Evolutionary conservation across 64 coral and sea anemone species (phyloP), one percentile per base, ranked within the genome.

Genomic region (Hydrozoanthus tunicans): DNA sequence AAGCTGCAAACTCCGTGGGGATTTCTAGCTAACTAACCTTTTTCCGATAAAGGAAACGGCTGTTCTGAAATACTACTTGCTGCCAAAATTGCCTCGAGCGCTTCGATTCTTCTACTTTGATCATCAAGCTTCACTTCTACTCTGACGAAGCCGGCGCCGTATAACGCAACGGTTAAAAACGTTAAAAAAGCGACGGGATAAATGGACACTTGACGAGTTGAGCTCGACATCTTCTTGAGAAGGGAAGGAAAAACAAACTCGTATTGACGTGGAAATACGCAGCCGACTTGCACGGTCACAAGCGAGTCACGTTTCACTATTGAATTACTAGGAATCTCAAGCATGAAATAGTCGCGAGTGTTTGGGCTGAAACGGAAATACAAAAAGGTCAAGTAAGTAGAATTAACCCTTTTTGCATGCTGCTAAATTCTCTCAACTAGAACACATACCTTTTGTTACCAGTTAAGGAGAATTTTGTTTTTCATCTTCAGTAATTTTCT

Each of bases 101-200:
- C 14, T 11, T 69, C 65, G 9, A 90, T 79, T 80, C 77, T 90
- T 11, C 73, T 69, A 15, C 80, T 65, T 9, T 90, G 77, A n/a
- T 80, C 77, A 24, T 90, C 24, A 55, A 90, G 65, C 76, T 90
- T 79, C 76, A 67, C 7, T 57, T 90, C 89, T 56, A 70, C 51
- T 90, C 89, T 90, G 32, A 80, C 54, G 57, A 90, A 80, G 15
- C 89, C 89, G 9, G 43, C 75, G n/a, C 73, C 62, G 59, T 63
- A 90, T 20, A 90, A 64, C 14, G 72, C 74, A 65, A 90, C 53
- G 6, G 74, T 23, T 7, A 90, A 54, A 77, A 65, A 27, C 20
- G 59, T 78, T 66, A 90, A 11, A 53, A 79, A 55, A 3, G 88
- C 51, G 26, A 70, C 88, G 11, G 64, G 54, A 6, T 73, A 90